Evolutionary conservation across 1,140 invertebrate genomes (phyloP).

Genomic region (Achatina immaculata): DNA sequence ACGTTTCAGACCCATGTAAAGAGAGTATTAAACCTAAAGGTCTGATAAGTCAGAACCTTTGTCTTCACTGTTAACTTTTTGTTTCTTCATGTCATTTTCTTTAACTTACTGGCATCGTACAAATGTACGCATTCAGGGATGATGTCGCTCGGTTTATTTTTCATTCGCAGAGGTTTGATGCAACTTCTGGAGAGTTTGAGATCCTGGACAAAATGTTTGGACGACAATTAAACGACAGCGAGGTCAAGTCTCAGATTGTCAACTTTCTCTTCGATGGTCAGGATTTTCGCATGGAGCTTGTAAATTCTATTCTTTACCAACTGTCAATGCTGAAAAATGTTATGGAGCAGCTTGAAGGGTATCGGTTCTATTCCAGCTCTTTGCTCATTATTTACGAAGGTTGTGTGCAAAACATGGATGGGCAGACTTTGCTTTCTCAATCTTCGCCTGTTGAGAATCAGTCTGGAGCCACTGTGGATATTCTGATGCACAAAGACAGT

Average conservation of each 20-base stretch:
- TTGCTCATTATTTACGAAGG: slow-evolving; percentile 93
- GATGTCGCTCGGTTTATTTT: too few species aligned
- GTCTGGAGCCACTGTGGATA: not conserved
- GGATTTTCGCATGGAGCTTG: slow-evolving; percentile 79
- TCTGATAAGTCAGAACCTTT: too few species aligned
- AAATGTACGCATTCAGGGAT: too few species aligned
- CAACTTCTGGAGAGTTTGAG: too few species aligned
- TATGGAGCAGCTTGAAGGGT: slow-evolving; percentile 88
- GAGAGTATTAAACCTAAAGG: too few species aligned
- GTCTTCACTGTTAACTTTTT: too few species aligned
- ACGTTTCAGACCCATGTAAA: too few species aligned
- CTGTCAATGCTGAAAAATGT: slow-evolving; percentile 81
- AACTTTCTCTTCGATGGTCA: slow-evolving; percentile 89
- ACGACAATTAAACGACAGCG: slow-evolving; percentile 83
- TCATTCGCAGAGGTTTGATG: too few species aligned
- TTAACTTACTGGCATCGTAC: too few species aligned
- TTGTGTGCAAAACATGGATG: not conserved
- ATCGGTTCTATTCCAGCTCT: slow-evolving; percentile 96
- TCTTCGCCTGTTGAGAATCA: not conserved
- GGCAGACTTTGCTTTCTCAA: not conserved
- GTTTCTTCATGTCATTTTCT: too few species aligned
- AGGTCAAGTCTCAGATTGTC: slow-evolving; percentile 85
- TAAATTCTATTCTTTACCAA: slow-evolving; percentile 82
- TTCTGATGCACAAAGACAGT: too few species aligned
- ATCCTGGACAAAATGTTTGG: slow-evolving; percentile 95